These are phyloP conservation scores for Pionites leucogaster DNA, from an alignment of 2,113 vertebrate genomes.

Conservation along the genomic window DNA sequence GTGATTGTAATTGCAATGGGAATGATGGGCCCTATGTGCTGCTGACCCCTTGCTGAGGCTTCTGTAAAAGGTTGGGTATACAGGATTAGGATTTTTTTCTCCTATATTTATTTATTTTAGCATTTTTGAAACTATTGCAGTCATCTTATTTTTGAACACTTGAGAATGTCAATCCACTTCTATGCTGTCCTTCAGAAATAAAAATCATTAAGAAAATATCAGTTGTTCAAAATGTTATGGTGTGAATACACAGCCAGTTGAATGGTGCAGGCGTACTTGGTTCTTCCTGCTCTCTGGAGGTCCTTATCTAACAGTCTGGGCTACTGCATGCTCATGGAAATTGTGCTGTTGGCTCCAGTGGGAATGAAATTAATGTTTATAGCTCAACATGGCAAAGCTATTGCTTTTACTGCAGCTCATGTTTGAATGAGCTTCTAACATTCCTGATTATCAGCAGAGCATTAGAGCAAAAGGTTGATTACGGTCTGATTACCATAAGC, in stretches of 20 bases:
- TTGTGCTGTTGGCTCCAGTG: background rate
- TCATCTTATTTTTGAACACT: background rate
- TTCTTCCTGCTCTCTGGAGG: background rate
- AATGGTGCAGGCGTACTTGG: fast-evolving
- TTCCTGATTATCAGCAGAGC: background rate
- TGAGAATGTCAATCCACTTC: background rate
- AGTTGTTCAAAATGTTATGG: fast-evolving
- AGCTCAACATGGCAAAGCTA: background rate
- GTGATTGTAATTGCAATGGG: background rate
- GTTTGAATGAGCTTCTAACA: background rate
- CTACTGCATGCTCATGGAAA: fast-evolving
- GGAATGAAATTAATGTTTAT: background rate
- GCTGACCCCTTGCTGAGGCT: background rate
- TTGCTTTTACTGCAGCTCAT: background rate
- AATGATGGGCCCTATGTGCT: background rate
- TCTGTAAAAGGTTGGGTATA: background rate
- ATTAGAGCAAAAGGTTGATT: background rate
- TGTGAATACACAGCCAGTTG: background rate
- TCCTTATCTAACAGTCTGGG: background rate
- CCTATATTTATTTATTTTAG: background rate
- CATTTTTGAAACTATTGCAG: background rate
- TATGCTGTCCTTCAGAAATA: background rate
- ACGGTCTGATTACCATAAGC: background rate
- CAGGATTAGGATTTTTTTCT: background rate
- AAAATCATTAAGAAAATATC: background rate